phyloP scores from a whole-genome alignment of 2,888 invertebrate genomes.

The Chymomyza amoena region DNA sequence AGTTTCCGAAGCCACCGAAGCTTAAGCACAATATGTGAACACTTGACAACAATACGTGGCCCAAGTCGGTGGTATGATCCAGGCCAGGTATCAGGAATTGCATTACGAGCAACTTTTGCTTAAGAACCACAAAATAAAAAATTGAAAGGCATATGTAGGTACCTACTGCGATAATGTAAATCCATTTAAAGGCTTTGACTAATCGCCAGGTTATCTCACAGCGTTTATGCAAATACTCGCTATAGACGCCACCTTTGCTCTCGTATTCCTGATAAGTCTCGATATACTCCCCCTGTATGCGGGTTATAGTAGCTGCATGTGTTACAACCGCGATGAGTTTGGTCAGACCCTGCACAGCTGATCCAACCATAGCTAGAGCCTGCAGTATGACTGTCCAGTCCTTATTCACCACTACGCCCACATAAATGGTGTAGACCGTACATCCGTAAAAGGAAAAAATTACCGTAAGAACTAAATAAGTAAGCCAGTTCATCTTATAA shows the following conservation, averaged over 20 bases:
- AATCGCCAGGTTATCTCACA: slow-evolving; percentile 32
- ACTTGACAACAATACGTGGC: slow-evolving; percentile 31
- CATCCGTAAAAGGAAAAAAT: slow-evolving; percentile 20
- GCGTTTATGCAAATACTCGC: slow-evolving; percentile 34
- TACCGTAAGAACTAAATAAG: slow-evolving; percentile 45
- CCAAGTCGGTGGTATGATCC: slow-evolving; percentile 37
- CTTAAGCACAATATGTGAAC: slow-evolving; percentile 35
- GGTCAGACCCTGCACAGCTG: slow-evolving; percentile 45
- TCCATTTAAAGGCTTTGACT: slow-evolving; percentile 25
- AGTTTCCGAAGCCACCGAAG: slow-evolving; percentile 63
- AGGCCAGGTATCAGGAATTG: slow-evolving; percentile 61
- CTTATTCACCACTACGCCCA: slow-evolving; percentile 40
- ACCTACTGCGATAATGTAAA: slow-evolving; percentile 26
- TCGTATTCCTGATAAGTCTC: slow-evolving; percentile 55
- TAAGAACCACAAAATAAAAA: slow-evolving; percentile 15
- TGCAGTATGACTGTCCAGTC: slow-evolving; percentile 57
- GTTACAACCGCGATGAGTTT: slow-evolving; percentile 25
- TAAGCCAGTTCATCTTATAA: slow-evolving; percentile 42
- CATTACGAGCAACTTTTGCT: slow-evolving; percentile 47
- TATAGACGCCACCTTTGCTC: slow-evolving; percentile 32
- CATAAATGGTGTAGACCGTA: slow-evolving; percentile 59
- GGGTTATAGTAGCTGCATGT: neutral
- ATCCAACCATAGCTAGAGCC: slow-evolving; percentile 43
- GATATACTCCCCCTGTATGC: slow-evolving; percentile 16
- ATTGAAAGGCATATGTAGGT: slow-evolving; percentile 38